Evolutionary conservation across 2,797 vertebrate genomes (phyloP).

Genomic region (Glyptemys insculpta): DNA sequence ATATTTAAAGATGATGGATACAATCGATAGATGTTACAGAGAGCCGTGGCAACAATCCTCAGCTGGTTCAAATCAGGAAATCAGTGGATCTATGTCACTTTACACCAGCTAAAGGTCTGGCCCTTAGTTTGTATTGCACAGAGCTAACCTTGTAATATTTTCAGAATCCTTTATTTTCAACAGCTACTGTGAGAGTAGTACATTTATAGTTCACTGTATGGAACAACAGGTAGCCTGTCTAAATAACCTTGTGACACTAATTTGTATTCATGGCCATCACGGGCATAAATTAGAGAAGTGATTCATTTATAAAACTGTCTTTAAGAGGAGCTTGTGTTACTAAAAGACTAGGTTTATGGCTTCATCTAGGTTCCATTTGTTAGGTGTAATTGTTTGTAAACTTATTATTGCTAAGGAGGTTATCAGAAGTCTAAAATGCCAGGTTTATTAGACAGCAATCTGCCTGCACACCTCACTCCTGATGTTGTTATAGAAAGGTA

Average conservation of each 20-base stretch:
- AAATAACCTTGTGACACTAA: conserved; percentile 8
- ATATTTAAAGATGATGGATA: background rate
- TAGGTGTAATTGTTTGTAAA: conserved; percentile 37
- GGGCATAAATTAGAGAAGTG: conserved; percentile 24
- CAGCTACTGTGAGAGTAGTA: background rate
- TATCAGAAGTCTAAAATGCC: conserved; percentile 30
- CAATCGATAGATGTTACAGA: background rate
- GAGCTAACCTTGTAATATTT: background rate
- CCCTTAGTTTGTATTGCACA: background rate
- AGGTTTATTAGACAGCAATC: conserved; percentile 14
- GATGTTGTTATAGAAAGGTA: conserved; percentile 35
- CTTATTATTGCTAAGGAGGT: conserved; percentile 1
- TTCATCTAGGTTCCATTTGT: conserved; percentile 20
- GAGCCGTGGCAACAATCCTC: background rate
- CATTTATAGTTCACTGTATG: background rate
- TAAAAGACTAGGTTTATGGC: conserved; percentile 20
- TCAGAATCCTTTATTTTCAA: background rate
- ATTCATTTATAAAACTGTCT: conserved; percentile 37
- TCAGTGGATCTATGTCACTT: background rate
- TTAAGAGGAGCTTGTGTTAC: background rate
- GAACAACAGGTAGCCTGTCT: conserved; percentile 35
- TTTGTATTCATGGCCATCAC: conserved; percentile 47
- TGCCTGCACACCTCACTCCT: conserved; percentile 9
- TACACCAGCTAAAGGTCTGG: background rate
- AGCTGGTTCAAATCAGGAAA: background rate